Base-by-base conservation (phyloP, 2,888 invertebrate genomes). In the Leptura quadrifasciata region DNA sequence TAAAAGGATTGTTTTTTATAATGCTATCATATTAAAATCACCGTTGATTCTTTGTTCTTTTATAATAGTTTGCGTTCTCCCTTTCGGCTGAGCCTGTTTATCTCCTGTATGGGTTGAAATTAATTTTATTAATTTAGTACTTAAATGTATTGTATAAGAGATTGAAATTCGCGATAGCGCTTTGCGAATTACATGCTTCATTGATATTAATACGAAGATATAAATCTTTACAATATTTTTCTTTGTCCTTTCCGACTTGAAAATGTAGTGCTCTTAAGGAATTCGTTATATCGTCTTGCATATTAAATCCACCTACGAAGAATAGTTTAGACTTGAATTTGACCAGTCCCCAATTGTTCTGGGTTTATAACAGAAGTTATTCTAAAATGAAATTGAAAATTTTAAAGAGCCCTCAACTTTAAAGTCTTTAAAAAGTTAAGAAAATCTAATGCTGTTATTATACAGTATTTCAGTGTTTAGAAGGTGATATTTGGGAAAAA, bases 101-200 rank as follows among this genome's bases (percentile, higher is more conserved):
- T 47, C n/a, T 47, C 65, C n/a, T 65, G 18, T 52, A 21, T 55
- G 20, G 15, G 47, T 21, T 54, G 15, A 39, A 20, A 39, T 58
- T 39, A 69, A 69, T 69, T 58, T 58, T 69, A 58, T 69, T 69
- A 55, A 69, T 58, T 58, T 21, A 69, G 54, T 21, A 8, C 39
- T 27, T 12, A 55, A 24, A 68, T 17, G 27, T 58, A 57, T 55
- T 57, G 68, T 31, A 27, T 69, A 57, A 17, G 39, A 69, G 69
- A 69, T 69, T 69, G 24, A 60, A 47, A 35, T 57, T 69, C 8
- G 5, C 8, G 69, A 69, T 69, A 69, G 21, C 24, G 21, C 31
- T 12, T 20, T 18, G 69, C 15, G 21, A 58, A 58, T 58, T 69
- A 69, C 12, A 69, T 35, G 69, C 69, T 58, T 69, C 69, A 58